Base-by-base conservation (phyloP, 2,888 invertebrate genomes). In the Tenodera sinensis region DNA sequence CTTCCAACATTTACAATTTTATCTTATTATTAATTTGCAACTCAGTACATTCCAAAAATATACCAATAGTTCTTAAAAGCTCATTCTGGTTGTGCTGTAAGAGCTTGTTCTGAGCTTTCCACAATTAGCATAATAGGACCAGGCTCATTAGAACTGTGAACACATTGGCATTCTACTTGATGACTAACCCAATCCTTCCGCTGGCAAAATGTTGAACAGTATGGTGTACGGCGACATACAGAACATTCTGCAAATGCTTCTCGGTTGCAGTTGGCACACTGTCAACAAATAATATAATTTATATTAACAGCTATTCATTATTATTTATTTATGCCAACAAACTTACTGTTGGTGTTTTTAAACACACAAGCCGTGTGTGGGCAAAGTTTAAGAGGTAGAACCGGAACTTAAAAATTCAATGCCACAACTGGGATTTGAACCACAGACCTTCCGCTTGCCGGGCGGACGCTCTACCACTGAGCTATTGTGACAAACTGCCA, bases 201-300 rank as follows among this genome's bases (percentile, higher is more conserved):
- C 93, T 98, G 98, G 93, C 98, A 98, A 93, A 97, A 98, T 4
- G 97, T 97, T 12, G 98, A 97, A 93, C 98, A 98, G 93, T 98
- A 98, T 15, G 97, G 97, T 25, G 97, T 97, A 90, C 97, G 95
- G 88, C 97, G 95, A 92, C 98, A 98, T 83, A 97, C 94, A 0
- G 98, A 98, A 93, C 98, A 98, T 93, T 98, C 97, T 0, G 97
- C 97, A 87, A 97, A 95, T 15, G 98, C 98, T 92, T 97, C 97
- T 90, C 98, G 95, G 93, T 98, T 97, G 93, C 98, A 98, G 93
- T 98, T 98, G 88, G 97, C 97, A 93, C 98, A 98, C 97, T 98
- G 92, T 47, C 93, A 93, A 87, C 87, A 88, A 15, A 20, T 20
- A 85, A 28, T 47, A 89, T 20, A 3, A 20, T 71, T 20, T 1